Percentiles rank a stretch among this genome's conserved stretches.
phyloP scores from a whole-genome alignment of 2,888 invertebrate species.

The Epinotia nisella region DNA sequence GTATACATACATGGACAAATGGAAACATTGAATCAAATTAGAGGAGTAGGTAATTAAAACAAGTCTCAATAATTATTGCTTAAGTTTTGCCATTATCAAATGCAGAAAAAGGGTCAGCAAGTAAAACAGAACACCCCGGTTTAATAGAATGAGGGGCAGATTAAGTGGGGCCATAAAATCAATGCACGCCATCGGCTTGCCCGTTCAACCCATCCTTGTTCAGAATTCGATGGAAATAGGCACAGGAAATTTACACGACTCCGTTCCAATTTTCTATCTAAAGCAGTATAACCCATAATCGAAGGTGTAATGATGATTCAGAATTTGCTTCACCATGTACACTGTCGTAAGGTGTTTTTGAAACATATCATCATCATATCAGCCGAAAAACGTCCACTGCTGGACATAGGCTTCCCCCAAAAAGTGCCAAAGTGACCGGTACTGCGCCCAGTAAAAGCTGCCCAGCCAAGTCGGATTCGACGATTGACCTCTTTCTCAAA shows the following conservation, averaged over 20 bases:
- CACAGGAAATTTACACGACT: constrained; percentile 31
- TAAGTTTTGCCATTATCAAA: constrained; percentile 5
- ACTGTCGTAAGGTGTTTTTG: too few species aligned
- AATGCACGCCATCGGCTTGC: constrained; percentile 33
- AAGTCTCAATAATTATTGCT: not conserved
- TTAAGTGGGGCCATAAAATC: constrained; percentile 42
- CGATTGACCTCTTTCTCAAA: too few species aligned
- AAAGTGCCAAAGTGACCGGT: too few species aligned
- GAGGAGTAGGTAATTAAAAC: too few species aligned
- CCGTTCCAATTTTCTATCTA: constrained; percentile 36
- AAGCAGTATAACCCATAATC: constrained; percentile 14
- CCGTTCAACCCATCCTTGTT: constrained; percentile 33
- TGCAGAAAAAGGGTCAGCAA: constrained; percentile 19
- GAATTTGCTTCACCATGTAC: not conserved
- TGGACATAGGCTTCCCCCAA: too few species aligned
- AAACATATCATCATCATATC: too few species aligned
- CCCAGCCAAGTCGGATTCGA: too few species aligned
- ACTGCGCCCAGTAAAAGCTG: too few species aligned
- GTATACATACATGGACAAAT: too few species aligned
- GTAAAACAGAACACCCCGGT: constrained; percentile 29
- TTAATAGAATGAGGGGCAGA: constrained; percentile 36
- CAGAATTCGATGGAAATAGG: constrained; percentile 34
- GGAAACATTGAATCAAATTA: too few species aligned
- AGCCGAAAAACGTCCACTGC: too few species aligned
- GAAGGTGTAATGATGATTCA: constrained; percentile 7